These are phyloP conservation scores for Tiphia femorata DNA, from an alignment of 2,888 invertebrate genomes.

Conservation along the genomic window DNA sequence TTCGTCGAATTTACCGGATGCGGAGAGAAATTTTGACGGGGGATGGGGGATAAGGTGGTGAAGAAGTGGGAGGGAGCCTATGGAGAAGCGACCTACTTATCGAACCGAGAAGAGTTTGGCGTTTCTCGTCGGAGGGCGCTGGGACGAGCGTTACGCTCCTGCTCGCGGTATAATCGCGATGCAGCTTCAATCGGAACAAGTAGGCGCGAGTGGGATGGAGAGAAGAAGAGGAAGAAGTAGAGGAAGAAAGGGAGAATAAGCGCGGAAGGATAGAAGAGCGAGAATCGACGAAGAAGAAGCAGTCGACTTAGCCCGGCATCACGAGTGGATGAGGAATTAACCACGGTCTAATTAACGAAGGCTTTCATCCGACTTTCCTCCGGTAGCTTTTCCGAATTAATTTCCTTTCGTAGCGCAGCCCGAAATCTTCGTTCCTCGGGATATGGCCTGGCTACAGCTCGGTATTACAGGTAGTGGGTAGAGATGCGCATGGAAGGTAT, in stretches of 20 bases:
- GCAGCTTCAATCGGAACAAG: background rate
- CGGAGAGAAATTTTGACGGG: conserved; percentile 17
- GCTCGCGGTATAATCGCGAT: conserved; percentile 3
- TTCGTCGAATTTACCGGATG: conserved; percentile 10
- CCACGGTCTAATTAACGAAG: conserved; percentile 45
- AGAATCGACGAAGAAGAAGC: background rate
- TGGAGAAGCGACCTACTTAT: conserved; percentile 24
- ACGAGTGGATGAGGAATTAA: conserved; percentile 39
- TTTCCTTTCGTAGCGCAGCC: conserved; percentile 27
- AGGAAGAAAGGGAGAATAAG: background rate
- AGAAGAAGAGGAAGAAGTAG: background rate
- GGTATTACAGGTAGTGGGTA: conserved; percentile 5
- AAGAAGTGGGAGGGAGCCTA: conserved; percentile 17
- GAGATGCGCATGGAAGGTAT: background rate
- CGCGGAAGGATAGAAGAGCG: background rate
- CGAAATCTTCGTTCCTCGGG: background rate
- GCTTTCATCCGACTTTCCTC: conserved; percentile 30
- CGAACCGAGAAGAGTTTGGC: conserved; percentile 2
- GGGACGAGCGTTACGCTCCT: conserved; percentile 1
- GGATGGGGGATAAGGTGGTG: background rate
- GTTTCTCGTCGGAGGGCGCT: background rate
- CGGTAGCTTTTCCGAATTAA: conserved; percentile 37
- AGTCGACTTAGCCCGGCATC: conserved; percentile 18
- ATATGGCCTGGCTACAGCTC: background rate
- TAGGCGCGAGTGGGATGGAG: background rate